Conservation (phyloP, 2,888 invertebrate genomes). For the Lasioglossum malachurum region DNA sequence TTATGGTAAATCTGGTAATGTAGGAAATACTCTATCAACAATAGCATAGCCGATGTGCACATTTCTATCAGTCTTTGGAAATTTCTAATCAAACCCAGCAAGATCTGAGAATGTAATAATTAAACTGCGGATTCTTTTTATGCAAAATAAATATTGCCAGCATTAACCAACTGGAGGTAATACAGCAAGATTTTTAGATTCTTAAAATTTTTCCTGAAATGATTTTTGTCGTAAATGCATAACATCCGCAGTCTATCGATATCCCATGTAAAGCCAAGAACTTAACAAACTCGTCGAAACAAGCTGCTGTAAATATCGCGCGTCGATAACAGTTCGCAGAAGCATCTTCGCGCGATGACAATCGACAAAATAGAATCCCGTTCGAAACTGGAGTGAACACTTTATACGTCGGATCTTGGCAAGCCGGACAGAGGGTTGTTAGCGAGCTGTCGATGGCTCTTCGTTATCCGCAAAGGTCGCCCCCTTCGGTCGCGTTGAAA, state of each 20-base stretch:
- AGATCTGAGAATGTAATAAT: neutral
- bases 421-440: conserved; percentile 78
- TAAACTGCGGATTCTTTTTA: neutral
- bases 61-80: neutral
- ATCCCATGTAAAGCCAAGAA: neutral
- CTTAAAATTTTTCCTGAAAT: neutral
- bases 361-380: neutral
- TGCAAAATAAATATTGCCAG: neutral
- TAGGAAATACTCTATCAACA: neutral
- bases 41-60: neutral
- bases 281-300: neutral
- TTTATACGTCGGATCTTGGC: conserved; percentile 51
- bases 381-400: conserved; percentile 8
- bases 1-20: neutral
- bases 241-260: neutral
- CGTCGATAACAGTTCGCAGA: neutral
- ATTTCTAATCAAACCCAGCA: neutral
- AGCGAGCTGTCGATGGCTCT: conserved; percentile 81
- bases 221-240: neutral
- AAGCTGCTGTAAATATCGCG: neutral
- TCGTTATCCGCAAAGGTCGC: conserved; percentile 76
- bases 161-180: neutral
- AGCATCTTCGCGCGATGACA: neutral
- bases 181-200: neutral
- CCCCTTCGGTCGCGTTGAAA: conserved; percentile 65